A percentile compares a stretch with the other conserved stretches of the same genome.
Conservation (phyloP, 2,113 vertebrate species). For the Urocitellus parryii region DNA sequence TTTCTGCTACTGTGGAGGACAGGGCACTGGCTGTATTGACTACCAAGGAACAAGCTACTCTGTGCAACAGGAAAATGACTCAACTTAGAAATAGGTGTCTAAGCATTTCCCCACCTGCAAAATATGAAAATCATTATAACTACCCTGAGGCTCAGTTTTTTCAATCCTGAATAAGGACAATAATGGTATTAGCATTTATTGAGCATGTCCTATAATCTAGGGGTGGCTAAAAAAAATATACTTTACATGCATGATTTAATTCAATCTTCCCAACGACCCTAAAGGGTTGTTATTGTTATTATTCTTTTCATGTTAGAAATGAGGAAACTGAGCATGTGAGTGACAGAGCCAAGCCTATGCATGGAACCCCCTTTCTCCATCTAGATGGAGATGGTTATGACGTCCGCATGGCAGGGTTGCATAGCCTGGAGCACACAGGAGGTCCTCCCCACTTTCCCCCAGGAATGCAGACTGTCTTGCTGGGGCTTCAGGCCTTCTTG, state of each 20-base stretch:
- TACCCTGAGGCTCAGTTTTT: background rate
- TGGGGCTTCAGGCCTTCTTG: background rate
- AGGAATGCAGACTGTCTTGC: background rate
- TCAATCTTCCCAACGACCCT: background rate
- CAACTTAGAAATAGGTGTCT: background rate
- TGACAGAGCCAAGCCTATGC: background rate
- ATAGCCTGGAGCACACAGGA: accelerated
- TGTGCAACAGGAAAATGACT: background rate
- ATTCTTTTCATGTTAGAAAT: background rate
- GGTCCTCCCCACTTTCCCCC: background rate
- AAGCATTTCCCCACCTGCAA: background rate
- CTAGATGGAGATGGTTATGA: accelerated
- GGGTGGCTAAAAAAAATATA: background rate
- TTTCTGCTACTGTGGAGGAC: background rate
- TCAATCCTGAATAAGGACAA: background rate
- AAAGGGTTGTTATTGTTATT: background rate
- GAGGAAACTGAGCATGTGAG: background rate
- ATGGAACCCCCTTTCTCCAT: accelerated
- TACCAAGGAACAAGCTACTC: background rate
- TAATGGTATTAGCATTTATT: background rate
- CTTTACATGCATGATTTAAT: background rate
- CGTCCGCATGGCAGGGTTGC: too few relatives aligned
- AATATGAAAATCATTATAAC: background rate
- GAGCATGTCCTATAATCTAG: background rate
- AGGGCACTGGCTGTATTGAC: background rate